Percentiles rank a stretch among this genome's conserved stretches.
Conservation (phyloP, 2,888 invertebrate species). For the Cremastinae sp. region DNA sequence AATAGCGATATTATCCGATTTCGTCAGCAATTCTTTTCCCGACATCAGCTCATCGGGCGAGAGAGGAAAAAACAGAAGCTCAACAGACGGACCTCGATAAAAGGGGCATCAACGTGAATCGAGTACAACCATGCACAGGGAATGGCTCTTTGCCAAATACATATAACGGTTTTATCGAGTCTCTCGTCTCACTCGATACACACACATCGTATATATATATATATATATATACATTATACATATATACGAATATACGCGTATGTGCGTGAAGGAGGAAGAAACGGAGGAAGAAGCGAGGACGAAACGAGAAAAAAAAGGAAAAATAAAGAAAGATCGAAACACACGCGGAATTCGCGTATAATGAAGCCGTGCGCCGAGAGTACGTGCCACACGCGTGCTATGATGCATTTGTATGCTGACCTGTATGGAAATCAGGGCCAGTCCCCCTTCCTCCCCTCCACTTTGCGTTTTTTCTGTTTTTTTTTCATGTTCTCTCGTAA, state of each 20-base stretch:
- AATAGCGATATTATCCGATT: constrained; percentile 10
- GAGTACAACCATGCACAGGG: constrained; percentile 66
- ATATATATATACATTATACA: no score
- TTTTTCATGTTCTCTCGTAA: constrained; percentile 40
- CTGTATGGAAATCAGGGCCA: constrained; percentile 66
- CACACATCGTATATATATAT: constrained; percentile 9
- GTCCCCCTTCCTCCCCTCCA: constrained; percentile 45
- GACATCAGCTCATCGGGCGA: constrained; percentile 2
- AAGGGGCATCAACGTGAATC: constrained; percentile 64
- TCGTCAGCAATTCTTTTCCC: constrained; percentile 50
- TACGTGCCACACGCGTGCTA: constrained; percentile 32
- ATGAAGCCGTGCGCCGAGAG: constrained; percentile 58
- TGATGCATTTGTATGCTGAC: constrained; percentile 65
- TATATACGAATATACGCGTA: no score
- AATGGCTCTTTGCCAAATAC: constrained; percentile 76
- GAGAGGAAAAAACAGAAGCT: constrained; percentile 46
- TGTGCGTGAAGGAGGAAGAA: not conserved
- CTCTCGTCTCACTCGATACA: constrained; percentile 41
- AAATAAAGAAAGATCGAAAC: constrained; percentile 19
- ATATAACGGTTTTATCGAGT: constrained; percentile 74
- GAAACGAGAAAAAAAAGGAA: not conserved
- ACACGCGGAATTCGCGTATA: constrained; percentile 67
- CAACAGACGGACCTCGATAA: constrained; percentile 34
- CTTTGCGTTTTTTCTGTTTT: constrained; percentile 48
- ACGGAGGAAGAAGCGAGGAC: constrained; percentile 2